Conservation (phyloP, 2,113 vertebrate genomes). For the Paradisaea rubra region DNA sequence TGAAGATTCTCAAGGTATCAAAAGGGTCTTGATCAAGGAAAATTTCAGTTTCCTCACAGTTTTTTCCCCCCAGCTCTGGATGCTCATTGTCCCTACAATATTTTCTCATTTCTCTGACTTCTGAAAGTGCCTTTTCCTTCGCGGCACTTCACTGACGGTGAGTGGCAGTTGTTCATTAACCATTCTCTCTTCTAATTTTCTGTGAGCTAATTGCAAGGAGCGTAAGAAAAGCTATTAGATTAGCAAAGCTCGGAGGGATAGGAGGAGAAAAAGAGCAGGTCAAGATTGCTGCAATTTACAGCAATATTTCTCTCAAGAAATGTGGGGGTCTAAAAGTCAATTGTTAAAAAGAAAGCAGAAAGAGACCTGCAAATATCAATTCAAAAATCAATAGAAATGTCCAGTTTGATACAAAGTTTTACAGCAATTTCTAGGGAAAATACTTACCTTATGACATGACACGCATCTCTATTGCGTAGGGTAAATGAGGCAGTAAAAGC, state of each 20-base stretch:
- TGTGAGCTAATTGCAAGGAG: constrained; percentile 24
- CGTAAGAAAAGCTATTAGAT: background rate
- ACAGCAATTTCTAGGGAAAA: constrained; percentile 27
- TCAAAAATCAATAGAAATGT: constrained; percentile 52
- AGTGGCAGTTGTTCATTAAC: constrained; percentile 34
- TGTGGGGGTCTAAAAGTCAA: background rate
- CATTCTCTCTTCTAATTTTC: constrained; percentile 43
- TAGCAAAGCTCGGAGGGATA: background rate
- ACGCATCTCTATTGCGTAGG: constrained; percentile 12
- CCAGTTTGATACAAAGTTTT: background rate
- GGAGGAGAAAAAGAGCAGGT: background rate
- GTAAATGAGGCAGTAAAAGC: constrained; percentile 42
- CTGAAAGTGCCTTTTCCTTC: background rate
- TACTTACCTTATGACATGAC: constrained; percentile 31
- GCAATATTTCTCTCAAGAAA: constrained; percentile 13
- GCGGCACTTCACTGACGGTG: background rate
- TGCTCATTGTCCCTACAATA: background rate
- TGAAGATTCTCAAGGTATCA: background rate
- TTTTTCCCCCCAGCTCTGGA: background rate
- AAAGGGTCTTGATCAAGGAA: background rate
- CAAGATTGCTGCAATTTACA: constrained; percentile 5
- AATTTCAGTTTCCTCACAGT: background rate
- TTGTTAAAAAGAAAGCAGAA: constrained; percentile 36
- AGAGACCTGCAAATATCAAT: constrained; percentile 18
- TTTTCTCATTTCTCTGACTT: background rate